These are phyloP conservation scores for Zaprionus taronus DNA, from an alignment of 1,140 invertebrate species.

Conservation along the genomic window DNA sequence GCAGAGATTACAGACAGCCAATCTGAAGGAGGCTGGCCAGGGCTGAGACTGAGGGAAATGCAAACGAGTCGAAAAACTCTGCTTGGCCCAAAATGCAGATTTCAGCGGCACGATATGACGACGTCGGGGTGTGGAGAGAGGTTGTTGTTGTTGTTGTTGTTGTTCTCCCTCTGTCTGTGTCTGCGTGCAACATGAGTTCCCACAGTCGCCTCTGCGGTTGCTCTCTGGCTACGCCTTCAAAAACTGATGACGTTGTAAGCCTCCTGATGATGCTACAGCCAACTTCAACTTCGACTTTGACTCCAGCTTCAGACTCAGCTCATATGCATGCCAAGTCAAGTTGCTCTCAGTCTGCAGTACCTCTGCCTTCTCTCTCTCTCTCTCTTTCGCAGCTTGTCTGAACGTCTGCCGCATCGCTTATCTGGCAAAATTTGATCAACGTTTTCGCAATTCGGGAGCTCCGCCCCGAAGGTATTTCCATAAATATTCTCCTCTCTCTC, in stretches of 20 bases:
- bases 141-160: conserved; percentile 8
- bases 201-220: conserved; percentile 72
- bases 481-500: conserved; percentile 66
- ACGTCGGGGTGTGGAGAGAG: neutral
- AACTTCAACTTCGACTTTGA: conserved; percentile 11
- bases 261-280: conserved; percentile 53
- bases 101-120: conserved; percentile 72
- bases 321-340: conserved; percentile 72
- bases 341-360: conserved; percentile 23
- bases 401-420: conserved; percentile 57
- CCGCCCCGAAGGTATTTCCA: conserved; percentile 83
- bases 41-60: conserved; percentile 55
- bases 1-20: conserved; percentile 70
- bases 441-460: conserved; percentile 83
- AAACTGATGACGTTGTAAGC: conserved; percentile 81
- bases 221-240: conserved; percentile 80
- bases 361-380: neutral
- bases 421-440: conserved; percentile 81
- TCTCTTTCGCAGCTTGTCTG: conserved; percentile 22
- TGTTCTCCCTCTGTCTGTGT: conserved; percentile 49
- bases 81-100: conserved; percentile 70
- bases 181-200: conserved; percentile 80
- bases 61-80: conserved; percentile 61
- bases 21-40: conserved; percentile 49
- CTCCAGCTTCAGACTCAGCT: conserved; percentile 39